Evolutionary conservation across 2,113 vertebrate genomes (phyloP).

Genomic region (Carassius gibelio): DNA sequence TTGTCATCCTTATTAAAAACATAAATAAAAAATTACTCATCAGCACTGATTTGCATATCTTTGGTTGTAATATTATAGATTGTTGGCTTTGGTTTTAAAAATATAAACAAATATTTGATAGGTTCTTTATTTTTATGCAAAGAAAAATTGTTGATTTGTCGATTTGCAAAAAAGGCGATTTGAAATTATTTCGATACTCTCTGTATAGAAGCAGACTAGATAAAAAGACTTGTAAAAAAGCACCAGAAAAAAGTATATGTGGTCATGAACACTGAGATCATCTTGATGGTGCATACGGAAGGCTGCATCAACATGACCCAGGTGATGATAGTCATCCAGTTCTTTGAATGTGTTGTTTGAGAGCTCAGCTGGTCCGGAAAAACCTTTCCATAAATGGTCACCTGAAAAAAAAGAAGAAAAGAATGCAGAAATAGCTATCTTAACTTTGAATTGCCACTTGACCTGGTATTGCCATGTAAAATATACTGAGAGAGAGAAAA

Average conservation of each 20-base stretch:
- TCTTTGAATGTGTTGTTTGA: slow-evolving; percentile 74
- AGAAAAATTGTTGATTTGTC: not conserved
- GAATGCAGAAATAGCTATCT: not conserved
- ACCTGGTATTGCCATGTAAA: too few relatives aligned
- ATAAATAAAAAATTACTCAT: not conserved
- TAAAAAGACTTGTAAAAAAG: not conserved
- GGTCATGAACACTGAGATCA: slow-evolving; percentile 64
- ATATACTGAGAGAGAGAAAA: too few relatives aligned
- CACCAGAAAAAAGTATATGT: slow-evolving; percentile 81
- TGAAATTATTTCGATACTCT: not conserved
- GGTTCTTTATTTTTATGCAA: not conserved
- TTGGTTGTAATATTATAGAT: not conserved
- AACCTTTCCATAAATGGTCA: slow-evolving; percentile 75
- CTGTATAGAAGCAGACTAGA: not conserved
- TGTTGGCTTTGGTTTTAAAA: not conserved
- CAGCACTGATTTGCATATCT: not conserved
- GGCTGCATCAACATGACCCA: slow-evolving; percentile 80
- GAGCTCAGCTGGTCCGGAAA: slow-evolving; percentile 58
- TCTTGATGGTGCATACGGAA: slow-evolving; percentile 74
- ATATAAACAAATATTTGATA: not conserved
- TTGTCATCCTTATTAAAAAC: slow-evolving; percentile 71
- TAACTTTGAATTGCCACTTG: not conserved
- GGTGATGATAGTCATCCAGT: slow-evolving; percentile 62
- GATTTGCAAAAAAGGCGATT: not conserved
- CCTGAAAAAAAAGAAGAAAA: slow-evolving; percentile 61